Evolutionary conservation across 2,113 vertebrate species (phyloP), one percentile per base, ranked within the genome.

Genomic region (Prionailurus bengalensis): DNA sequence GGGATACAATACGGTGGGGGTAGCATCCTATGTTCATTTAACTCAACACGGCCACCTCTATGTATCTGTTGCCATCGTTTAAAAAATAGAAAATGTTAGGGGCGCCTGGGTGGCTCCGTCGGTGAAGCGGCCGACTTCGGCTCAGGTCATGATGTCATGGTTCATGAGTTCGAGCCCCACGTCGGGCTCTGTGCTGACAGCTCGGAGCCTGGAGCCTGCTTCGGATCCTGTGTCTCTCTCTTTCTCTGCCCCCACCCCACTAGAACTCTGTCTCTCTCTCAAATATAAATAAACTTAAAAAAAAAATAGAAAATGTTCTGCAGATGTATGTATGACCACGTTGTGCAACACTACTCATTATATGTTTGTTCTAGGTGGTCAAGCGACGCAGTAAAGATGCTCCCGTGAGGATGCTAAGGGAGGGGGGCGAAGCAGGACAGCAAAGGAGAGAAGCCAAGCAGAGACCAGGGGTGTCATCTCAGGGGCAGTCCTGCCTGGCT

Each of bases 1-100:
- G 51, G 19, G 8, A 4, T n/a, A 0, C 13, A 31, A 23, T 23
- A 17, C 25, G 6, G 25, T 0, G 7, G 15, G 29, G 11, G 7
- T 17, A 12, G 53, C 71, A 27, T 27, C 79, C 23, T 31, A 3
- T 36, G 48, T 17, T 21, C 5, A 0, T 68, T 33, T 14, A 27
- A 58, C 39, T 61, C 78, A 45, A 7, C 13, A 10, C 2, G 10
- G 15, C 27, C 58, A 48, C 11, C 42, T 27, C 74, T 53, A 9
- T 4, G 27, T 42, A 16, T 33, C 33, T 16, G 61, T 79, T 7
- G 6, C 17, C 42, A 36, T 61, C 21, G 14, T 17, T 73, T 55
- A 25, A 29, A 51, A 65, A 39, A 45, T 45, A 45, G 45, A 45
- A 45, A 45, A 45, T 9, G 45, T 45, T 45, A 45, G 45, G 45